phyloP scores from a whole-genome alignment of 1,140 invertebrate genomes.

The Parapsyche elsis region DNA sequence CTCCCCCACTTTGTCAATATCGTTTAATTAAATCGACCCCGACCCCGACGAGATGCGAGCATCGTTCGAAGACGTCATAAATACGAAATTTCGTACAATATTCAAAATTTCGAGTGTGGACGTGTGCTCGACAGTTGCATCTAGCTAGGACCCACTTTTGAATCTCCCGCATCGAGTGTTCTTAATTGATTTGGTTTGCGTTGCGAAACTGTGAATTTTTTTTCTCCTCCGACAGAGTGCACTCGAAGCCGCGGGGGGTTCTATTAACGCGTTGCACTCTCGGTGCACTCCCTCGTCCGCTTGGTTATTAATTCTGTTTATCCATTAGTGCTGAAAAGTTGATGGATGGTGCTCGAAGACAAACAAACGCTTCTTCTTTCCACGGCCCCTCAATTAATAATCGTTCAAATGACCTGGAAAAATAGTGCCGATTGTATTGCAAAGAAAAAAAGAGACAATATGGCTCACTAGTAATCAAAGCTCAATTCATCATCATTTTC shows the following conservation, averaged over 20 bases:
- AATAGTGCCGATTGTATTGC: too few species aligned
- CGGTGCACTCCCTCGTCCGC: not conserved
- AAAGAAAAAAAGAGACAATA: too few species aligned
- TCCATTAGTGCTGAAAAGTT: constrained; percentile 36
- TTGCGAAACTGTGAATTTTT: constrained; percentile 30
- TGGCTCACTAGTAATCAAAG: too few species aligned
- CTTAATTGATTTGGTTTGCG: constrained; percentile 53
- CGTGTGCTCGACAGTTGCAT: not conserved
- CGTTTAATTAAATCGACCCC: constrained; percentile 40
- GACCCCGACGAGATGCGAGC: not conserved
- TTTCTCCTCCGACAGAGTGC: constrained; percentile 24
- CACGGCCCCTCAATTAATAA: not conserved
- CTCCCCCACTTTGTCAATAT: constrained; percentile 32
- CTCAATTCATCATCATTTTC: too few species aligned
- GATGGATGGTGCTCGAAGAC: constrained; percentile 11
- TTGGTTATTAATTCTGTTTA: constrained; percentile 35
- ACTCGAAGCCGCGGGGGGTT: constrained; percentile 34
- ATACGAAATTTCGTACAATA: not conserved
- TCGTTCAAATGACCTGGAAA: too few species aligned
- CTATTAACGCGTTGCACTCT: constrained; percentile 17
- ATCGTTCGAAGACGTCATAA: not conserved
- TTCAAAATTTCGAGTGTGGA: not conserved
- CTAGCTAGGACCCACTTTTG: not conserved
- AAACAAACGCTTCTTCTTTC: not conserved
- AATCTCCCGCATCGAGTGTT: constrained; percentile 6